Evolutionary conservation across 2,888 invertebrate genomes (phyloP).

Genomic region (Ochropleura plecta): DNA sequence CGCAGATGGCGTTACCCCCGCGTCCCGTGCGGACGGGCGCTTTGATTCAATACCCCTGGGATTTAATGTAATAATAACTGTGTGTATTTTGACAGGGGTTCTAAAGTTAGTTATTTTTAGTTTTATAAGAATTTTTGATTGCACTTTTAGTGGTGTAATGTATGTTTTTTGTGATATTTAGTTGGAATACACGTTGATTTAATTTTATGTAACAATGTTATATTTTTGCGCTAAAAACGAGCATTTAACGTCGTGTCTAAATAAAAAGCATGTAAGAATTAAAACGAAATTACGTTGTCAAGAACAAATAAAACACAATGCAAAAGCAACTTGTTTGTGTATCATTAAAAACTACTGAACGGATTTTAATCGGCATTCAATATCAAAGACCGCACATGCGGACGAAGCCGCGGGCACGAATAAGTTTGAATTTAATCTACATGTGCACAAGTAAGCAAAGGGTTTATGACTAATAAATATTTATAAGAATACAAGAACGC

Average conservation of each 20-base stretch:
- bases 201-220: too few relatives aligned
- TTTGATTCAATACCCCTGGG: slow-evolving; percentile 73
- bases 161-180: background rate
- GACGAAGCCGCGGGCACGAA: slow-evolving; percentile 46
- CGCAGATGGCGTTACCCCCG: slow-evolving; percentile 78
- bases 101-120: slow-evolving; percentile 52
- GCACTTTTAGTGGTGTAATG: background rate
- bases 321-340: slow-evolving; percentile 43
- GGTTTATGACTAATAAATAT: slow-evolving; percentile 49
- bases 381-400: slow-evolving; percentile 53
- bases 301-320: slow-evolving; percentile 42
- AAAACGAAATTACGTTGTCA: slow-evolving; percentile 19
- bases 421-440: slow-evolving; percentile 54
- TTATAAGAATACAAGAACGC: slow-evolving; percentile 28
- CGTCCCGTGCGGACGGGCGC: slow-evolving; percentile 67
- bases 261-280: slow-evolving; percentile 14
- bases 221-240: background rate
- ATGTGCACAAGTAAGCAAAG: slow-evolving; percentile 41
- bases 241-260: background rate
- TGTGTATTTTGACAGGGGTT: slow-evolving; percentile 65
- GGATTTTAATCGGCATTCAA: slow-evolving; percentile 60
- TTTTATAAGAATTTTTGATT: slow-evolving; percentile 9
- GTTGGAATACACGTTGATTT: background rate
- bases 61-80: slow-evolving; percentile 71
- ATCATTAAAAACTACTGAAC: slow-evolving; percentile 62